Base-by-base conservation (phyloP, 1,140 invertebrate species). In the Brachionus asplanchnoidis region DNA sequence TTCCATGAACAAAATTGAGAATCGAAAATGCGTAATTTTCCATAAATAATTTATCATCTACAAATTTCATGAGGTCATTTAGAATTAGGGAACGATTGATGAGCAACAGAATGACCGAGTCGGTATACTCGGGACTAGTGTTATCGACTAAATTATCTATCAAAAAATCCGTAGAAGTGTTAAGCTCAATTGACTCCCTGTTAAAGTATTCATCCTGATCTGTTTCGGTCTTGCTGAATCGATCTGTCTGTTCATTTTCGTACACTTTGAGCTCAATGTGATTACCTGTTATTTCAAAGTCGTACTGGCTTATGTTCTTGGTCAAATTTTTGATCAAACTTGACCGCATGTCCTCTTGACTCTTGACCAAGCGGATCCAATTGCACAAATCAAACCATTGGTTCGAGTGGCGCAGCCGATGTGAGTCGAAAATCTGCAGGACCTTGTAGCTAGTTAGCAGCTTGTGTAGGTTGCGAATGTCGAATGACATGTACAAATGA, bases 351-450 rank as follows among this genome's bases (percentile, higher is more conserved):
- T 60, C 79, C 14, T 82, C n/a, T 20, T 68, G 32, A 28, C 8
- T 26, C 12, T 20, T 26, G 8, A 65, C 40, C 26, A 40, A 23
- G 17, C 42, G 32, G 0, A 82, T 60, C 8, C 9, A 44, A 36
- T 68, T 26, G 40, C 79, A 82, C 36, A 65, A 82, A 42, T 82
- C 79, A 46, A 82, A 36, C 79, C 79, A 82, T 82, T 82, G 53
- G 23, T 36, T 68, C 1, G 28, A 9, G n/a, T 42, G 65, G 14
- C n/a, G 8, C 12, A 65, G n/a, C 11, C 73, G 42, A 50, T 77
- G 23, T 12, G 40, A 23, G 7, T 50, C 44, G 44, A 53, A 77
- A 1, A 77, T 50, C 42, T 77, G 73, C 23, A 77, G n/a, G 1
- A 77, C 20, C 12, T 82, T 82, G 53, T 65, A 82, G 60, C 32